Base-by-base conservation (phyloP, 2,797 vertebrate species). In the Leontopithecus rosalia region DNA sequence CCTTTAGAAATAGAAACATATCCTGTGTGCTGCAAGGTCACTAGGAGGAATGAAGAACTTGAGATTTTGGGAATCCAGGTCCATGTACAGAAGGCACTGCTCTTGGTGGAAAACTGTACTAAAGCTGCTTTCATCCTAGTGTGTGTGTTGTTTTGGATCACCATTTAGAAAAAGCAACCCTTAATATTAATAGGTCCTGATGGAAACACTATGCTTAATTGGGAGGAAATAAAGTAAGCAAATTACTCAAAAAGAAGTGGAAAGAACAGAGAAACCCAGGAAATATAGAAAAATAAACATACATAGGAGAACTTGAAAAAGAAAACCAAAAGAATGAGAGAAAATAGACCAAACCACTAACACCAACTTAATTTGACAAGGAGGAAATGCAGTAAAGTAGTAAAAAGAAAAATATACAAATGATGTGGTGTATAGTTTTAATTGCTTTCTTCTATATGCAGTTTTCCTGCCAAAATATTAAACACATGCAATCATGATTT, bases 401-500 rank as follows among this genome's bases (percentile, higher is more conserved):
- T 12, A 91, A 13, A 22, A 93, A 92, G 57, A 52, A 43, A 84
- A 50, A 81, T 33, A 22, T 41, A 28, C 4, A 52, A 17, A 67
- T 5, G 26, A 85, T 24, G 4, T 39, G 11, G 10, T 39, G 0
- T 52, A 50, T 3, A 3, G 36, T 55, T 89, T 94, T 50, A 64
- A 91, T 81, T 73, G 7, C 10, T 91, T 39, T 81, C 30, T 50
- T 92, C 90, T 73, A 90, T 73, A 75, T 88, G 33, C 61, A 92
- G 57, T 70, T 55, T 89, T 93, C 30, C 83, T 88, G 50, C 41
- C 85, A 94, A 96, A 92, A 90, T 77, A 91, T 83, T 90, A 88
- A 93, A 83, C 22, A 90, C 43, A 39, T 41, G 43, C n/a, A 52
- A 64, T 81, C 9, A 52, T n/a, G 26, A 95, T 55, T 73, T 95